Base-by-base conservation (phyloP, 2,113 vertebrate genomes). In the Carollia perspicillata region DNA sequence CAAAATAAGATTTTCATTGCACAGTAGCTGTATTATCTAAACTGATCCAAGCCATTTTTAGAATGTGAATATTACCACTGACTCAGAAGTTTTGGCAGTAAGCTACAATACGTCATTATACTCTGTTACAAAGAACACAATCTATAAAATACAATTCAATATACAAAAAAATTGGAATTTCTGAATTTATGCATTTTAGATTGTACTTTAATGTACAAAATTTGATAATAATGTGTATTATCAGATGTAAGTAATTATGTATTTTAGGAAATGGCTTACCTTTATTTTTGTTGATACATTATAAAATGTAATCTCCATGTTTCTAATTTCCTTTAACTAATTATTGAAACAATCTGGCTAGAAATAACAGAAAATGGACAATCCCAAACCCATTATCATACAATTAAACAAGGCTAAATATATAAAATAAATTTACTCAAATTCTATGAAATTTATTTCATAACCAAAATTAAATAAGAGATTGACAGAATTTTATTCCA, bases 1-100 rank as follows among this genome's bases (percentile, higher is more conserved):
- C 13, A 13, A 95, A 96, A 95, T 55, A 95, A 94, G 66, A 87
- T 84, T 95, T 93, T 87, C 89, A 95, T 93, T 95, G 74, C n/a
- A 66, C n/a, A 75, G 51, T 84, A 53, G 22, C 30, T 30, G 89
- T 93, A 89, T 89, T 88, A 95, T 58, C 69, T 16, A 77, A 60
- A 33, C 93, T 93, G 92, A 95, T 66, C 47, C 47, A 85, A 93
- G 55, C 16, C 23, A 68, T 86, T 95, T 68, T 65, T 86, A 95
- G 49, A 68, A 89, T 69, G 16, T 71, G 81, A 23, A 84, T 80
- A 88, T 95, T 92, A 79, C 44, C 13, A 18, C 79, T 66, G 69
- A 94, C 11, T 95, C 33, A 53, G 42, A 20, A 86, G 35, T 94
- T 11, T 58, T 90, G 18, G 3, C 77, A 40, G 55, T 51, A 94